phyloP scores from a whole-genome alignment of 2,888 invertebrate genomes.

The Junonia oenone region DNA sequence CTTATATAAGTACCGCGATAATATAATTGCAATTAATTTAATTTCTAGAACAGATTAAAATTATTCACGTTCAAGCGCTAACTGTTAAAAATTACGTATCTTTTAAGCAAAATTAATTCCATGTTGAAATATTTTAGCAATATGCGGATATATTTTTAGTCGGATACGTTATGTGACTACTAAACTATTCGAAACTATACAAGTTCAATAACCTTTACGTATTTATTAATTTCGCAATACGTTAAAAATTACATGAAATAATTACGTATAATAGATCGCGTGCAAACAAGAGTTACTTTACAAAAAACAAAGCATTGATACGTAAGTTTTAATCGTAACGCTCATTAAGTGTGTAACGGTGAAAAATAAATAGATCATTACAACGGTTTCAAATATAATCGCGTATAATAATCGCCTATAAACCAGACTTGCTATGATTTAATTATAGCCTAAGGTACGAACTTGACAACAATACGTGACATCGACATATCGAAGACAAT shows the following conservation, averaged over 20 bases:
- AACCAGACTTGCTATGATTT: not conserved
- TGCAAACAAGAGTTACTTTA: conserved; percentile 3
- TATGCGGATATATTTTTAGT: not conserved
- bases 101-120: too few species aligned
- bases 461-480: conserved; percentile 8
- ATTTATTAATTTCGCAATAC: not conserved
- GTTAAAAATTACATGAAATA: conserved; percentile 1
- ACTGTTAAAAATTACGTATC: too few species aligned
- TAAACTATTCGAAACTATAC: not conserved
- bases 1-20: too few species aligned
- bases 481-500: not conserved
- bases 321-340: conserved; percentile 36
- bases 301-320: conserved; percentile 28
- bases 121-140: not conserved
- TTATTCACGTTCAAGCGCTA: too few species aligned
- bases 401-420: conserved; percentile 11
- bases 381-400: conserved; percentile 20
- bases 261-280: conserved; percentile 8
- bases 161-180: not conserved
- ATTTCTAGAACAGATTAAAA: not conserved
- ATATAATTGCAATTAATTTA: not conserved
- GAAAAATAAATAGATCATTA: conserved; percentile 15
- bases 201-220: not conserved
- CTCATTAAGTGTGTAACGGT: conserved; percentile 34
- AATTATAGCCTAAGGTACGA: conserved; percentile 8